Evolutionary conservation across 2,113 vertebrate species (phyloP).

Genomic region (Cisticola juncidis): DNA sequence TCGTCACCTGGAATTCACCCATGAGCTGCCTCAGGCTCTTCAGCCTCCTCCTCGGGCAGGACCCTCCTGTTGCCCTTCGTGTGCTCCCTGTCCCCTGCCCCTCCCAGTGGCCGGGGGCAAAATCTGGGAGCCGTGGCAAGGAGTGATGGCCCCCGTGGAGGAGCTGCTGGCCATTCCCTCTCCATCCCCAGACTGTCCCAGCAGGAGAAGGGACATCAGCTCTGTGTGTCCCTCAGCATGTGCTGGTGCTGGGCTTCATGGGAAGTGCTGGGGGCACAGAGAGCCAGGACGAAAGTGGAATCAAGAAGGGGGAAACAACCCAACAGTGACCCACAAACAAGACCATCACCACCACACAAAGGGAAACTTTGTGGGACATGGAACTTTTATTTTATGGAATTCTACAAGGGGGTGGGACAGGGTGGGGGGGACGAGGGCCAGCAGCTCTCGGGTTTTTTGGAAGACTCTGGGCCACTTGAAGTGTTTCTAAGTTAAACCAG

Average conservation of each 20-base stretch:
- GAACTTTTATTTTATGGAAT: slow-evolving; percentile 46
- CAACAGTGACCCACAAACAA: not conserved
- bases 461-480: not conserved
- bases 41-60: not conserved
- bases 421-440: not conserved
- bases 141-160: accelerated
- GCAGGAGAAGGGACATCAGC: not conserved
- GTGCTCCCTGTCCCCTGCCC: not conserved
- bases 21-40: not conserved
- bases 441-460: not conserved
- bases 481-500: slow-evolving; percentile 56
- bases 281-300: not conserved
- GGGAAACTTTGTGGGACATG: not conserved
- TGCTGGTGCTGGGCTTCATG: not conserved
- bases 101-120: accelerated
- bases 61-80: not conserved
- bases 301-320: too few species aligned
- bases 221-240: accelerated
- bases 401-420: not conserved
- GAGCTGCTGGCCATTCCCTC: not conserved
- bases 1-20: not conserved
- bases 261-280: not conserved
- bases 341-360: not conserved
- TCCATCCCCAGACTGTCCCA: not conserved
- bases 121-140: not conserved